Conservation (phyloP, 2,113 vertebrate species). For the Corapipo altera region DNA sequence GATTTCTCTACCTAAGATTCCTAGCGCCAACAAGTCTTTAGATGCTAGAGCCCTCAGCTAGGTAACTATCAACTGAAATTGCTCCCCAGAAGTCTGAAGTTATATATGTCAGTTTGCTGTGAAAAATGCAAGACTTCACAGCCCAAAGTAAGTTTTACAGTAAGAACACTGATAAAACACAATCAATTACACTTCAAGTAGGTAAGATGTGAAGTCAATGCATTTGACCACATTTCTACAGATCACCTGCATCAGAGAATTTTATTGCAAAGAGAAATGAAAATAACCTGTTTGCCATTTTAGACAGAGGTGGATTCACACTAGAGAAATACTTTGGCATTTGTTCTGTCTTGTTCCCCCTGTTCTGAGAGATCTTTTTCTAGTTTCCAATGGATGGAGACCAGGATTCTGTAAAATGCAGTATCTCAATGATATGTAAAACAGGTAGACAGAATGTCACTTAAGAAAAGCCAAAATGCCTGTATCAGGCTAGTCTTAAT, state of each 20-base stretch:
- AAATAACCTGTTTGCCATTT: neutral
- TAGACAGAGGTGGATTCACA: neutral
- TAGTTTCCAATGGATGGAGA: neutral
- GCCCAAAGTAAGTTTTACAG: neutral
- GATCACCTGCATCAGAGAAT: neutral
- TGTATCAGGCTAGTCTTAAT: neutral
- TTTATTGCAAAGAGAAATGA: neutral
- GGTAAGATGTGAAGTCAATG: neutral
- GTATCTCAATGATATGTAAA: neutral
- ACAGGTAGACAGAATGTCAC: neutral
- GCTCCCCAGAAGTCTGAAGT: neutral
- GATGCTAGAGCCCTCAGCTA: rapidly evolving
- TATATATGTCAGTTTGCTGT: neutral
- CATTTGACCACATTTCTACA: neutral
- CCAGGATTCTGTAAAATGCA: neutral
- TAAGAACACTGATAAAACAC: neutral
- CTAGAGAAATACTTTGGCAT: neutral
- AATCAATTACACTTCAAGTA: neutral
- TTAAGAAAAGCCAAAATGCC: neutral
- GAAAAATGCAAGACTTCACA: neutral
- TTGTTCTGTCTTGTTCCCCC: neutral
- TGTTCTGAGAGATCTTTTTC: neutral
- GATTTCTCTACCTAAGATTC: neutral
- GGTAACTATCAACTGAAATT: neutral
- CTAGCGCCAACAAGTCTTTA: neutral